These are phyloP conservation scores for Anas platyrhynchos DNA, from an alignment of 2,113 vertebrate species.

Conservation along the genomic window DNA sequence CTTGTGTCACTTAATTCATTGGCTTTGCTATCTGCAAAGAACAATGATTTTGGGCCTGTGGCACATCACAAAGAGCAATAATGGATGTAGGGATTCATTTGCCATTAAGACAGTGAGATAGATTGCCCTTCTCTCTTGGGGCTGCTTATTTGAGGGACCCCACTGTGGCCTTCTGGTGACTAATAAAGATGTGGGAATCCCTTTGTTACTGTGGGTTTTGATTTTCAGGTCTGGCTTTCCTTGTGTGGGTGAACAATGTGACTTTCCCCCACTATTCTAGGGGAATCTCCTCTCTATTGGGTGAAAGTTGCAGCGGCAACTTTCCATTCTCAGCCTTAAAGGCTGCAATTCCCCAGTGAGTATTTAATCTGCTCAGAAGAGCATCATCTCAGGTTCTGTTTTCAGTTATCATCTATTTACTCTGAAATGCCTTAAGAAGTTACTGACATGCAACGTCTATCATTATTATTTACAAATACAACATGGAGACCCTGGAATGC, in stretches of 20 bases:
- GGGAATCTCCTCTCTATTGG: not conserved
- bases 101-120: not conserved
- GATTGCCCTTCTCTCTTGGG: not conserved
- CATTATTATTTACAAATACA: not conserved
- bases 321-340: not conserved
- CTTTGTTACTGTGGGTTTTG: slow-evolving; percentile 1
- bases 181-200: slow-evolving; percentile 25
- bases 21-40: not conserved
- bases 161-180: not conserved
- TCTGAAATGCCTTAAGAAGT: not conserved
- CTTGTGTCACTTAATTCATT: not conserved
- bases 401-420: not conserved
- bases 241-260: not conserved
- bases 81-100: not conserved
- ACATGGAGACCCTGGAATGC: not conserved
- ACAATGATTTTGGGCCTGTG: not conserved
- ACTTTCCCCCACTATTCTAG: not conserved
- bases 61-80: not conserved
- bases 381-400: not conserved
- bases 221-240: not conserved
- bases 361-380: not conserved
- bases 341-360: not conserved
- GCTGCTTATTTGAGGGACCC: not conserved
- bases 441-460: not conserved
- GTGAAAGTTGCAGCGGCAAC: not conserved